These are phyloP conservation scores for Notamacropus eugenii DNA, from an alignment of 2,797 vertebrate species.

Conservation along the genomic window DNA sequence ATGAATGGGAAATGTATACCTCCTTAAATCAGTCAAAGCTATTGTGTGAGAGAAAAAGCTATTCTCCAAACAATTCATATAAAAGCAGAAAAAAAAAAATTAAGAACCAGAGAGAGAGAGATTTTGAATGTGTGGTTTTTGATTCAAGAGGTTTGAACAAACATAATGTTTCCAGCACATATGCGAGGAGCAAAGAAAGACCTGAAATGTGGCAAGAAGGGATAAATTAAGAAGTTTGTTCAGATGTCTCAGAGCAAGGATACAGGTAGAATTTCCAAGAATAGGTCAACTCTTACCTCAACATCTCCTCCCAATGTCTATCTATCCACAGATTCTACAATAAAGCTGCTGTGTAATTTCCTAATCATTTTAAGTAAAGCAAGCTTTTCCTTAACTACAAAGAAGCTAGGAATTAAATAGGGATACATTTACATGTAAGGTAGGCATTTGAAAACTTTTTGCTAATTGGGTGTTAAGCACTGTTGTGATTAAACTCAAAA, in stretches of 20 bases:
- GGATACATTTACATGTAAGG: not conserved
- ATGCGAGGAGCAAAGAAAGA: not conserved
- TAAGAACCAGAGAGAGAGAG: not conserved
- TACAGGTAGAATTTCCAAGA: not conserved
- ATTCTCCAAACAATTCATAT: not conserved
- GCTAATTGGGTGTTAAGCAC: not conserved
- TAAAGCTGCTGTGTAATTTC: not conserved
- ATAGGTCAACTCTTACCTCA: not conserved
- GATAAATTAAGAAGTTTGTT: not conserved
- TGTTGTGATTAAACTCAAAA: not conserved
- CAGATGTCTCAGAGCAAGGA: not conserved
- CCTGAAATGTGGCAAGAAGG: not conserved
- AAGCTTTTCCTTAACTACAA: not conserved
- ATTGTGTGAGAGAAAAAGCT: not conserved
- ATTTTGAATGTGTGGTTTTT: not conserved
- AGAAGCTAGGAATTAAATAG: not conserved
- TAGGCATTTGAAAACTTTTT: not conserved
- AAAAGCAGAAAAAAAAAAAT: not conserved
- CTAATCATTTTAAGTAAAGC: not conserved
- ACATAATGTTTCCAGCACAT: not conserved
- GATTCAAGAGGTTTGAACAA: not conserved
- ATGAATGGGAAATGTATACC: not conserved
- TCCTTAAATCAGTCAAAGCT: not conserved
- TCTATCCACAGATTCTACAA: not conserved
- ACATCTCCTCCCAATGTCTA: not conserved